Evolutionary conservation across 35 echinoderm and acorn worm genomes (phyloP), one percentile per base, ranked within the genome.

Genomic region (Diadema setosum): DNA sequence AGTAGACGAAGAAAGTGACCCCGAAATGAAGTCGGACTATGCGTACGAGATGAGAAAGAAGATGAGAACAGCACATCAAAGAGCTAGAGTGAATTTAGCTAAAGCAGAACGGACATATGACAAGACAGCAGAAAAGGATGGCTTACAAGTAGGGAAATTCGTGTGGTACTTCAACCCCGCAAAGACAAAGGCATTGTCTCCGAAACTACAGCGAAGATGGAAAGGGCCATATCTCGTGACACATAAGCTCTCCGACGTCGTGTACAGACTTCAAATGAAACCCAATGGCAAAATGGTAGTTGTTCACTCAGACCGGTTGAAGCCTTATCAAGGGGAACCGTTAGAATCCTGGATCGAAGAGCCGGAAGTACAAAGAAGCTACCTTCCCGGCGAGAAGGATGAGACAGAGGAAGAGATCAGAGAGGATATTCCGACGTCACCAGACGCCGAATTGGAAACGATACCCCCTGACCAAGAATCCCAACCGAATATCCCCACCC

Each of bases 101-200:
- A 36, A 41, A 16, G 46, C 61, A 43, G 82, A 92, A 50, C 20
- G 56, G 42, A 12, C 56, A 24, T 81, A 88, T 40, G 35, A 86
- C 34, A 2, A 18, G 65, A 75, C 0, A 65, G 30, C 20, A 74
- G 33, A 35, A 25, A 37, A 23, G 15, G 32, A 88, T 40, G 18
- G 2, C 5, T 89, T 64, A 14, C 2, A 83, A 16, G 2, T 11
- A 32, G 86, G 91, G 12, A 32, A 93, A 15, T 29, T 41, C 41
- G 78, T 93, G 30, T 75, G 87, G 86, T 31, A 89, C 20, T 75
- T 89, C 43, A 58, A 73, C 35, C 86, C 86, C n/a, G 9, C 9
- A 9, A 52, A n/a, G n/a, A 9, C 9, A 52, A 52, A 52, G n/a
- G 48, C 9, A n/a, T 11, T 52, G n/a, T 52, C 48, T 52, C 48